Percentiles rank a stretch among this genome's conserved stretches.
phyloP scores from a whole-genome alignment of 2,797 vertebrate species.

The Diglossa cyanea region DNA sequence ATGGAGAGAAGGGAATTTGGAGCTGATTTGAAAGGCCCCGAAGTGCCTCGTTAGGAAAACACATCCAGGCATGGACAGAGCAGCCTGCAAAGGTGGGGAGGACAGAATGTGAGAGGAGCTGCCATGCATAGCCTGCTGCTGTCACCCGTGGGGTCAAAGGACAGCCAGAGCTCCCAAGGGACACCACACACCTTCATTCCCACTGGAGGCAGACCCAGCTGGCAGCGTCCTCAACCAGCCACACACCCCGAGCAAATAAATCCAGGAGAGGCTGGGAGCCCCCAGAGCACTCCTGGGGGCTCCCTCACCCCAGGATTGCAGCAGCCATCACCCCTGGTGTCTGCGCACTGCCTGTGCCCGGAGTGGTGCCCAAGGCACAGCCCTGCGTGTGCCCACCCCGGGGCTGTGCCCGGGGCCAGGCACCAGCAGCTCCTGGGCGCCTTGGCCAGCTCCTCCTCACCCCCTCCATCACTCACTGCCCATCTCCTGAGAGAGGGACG shows the following conservation, averaged over 20 bases:
- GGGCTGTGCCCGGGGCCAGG: neutral
- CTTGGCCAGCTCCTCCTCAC: neutral
- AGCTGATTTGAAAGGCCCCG: neutral
- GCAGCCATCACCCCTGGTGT: neutral
- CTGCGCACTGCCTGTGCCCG: accelerated
- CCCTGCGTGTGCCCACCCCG: accelerated
- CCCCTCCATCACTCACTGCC: neutral
- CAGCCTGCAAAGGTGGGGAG: neutral
- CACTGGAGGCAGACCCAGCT: neutral
- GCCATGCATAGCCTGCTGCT: accelerated
- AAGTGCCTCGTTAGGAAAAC: neutral
- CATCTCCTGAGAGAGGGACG: neutral
- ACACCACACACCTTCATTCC: neutral
- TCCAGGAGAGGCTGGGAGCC: neutral
- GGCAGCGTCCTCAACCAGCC: neutral
- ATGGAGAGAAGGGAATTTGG: constrained; percentile 1
- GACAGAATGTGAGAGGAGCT: neutral
- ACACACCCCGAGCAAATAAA: neutral
- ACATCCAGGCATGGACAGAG: neutral
- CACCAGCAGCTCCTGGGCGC: neutral
- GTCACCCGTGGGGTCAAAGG: neutral
- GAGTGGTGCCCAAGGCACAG: no score
- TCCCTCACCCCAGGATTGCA: neutral
- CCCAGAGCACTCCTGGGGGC: neutral
- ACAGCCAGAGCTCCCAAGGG: neutral